Conservation (phyloP, 2,797 vertebrate species). For the Chromis chromis region DNA sequence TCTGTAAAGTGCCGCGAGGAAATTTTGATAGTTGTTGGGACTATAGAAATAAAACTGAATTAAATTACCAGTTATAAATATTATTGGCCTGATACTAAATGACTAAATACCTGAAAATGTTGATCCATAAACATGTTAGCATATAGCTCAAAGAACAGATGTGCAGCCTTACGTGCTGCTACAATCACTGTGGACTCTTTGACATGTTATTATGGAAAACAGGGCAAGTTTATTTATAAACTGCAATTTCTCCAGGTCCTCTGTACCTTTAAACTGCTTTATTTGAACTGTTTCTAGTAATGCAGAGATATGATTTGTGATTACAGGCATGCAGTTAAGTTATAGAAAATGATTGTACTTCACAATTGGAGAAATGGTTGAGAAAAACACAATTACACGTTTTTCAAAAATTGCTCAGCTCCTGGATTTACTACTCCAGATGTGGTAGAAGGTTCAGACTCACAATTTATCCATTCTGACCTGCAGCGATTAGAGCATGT, state of each 20-base stretch:
- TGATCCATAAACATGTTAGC: too few relatives aligned
- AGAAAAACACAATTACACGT: conserved; percentile 19
- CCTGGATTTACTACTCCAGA: conserved; percentile 29
- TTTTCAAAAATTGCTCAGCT: conserved; percentile 27
- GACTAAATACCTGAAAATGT: too few relatives aligned
- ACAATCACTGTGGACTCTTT: too few relatives aligned
- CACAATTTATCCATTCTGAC: conserved; percentile 74
- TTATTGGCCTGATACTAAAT: too few relatives aligned
- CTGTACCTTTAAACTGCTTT: neutral
- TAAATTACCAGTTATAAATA: too few relatives aligned
- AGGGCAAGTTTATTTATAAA: neutral
- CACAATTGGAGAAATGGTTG: neutral
- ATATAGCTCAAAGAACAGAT: too few relatives aligned
- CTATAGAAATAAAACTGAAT: too few relatives aligned
- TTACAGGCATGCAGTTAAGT: neutral
- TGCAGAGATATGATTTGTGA: neutral
- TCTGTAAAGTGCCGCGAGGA: too few relatives aligned
- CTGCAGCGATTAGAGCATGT: conserved; percentile 76
- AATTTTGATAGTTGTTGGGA: too few relatives aligned
- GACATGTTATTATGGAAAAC: too few relatives aligned
- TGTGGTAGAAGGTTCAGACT: conserved; percentile 59
- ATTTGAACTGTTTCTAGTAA: neutral
- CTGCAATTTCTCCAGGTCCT: neutral
- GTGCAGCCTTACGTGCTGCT: too few relatives aligned
- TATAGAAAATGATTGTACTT: neutral